phyloP scores from a whole-genome alignment of 2,113 vertebrate species.

The Poeciliopsis occidentalis region DNA sequence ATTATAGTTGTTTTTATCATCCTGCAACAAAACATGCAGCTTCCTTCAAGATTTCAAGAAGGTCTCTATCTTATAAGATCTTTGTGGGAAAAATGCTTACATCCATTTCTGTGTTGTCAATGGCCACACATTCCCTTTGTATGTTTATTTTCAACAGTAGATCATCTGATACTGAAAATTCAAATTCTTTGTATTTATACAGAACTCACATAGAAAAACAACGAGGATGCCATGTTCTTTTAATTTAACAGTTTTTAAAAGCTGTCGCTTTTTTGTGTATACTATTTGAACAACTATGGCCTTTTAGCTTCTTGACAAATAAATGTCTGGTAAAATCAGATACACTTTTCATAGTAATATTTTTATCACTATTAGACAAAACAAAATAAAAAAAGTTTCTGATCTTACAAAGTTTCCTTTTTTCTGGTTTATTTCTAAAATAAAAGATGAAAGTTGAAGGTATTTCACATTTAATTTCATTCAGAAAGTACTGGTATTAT shows the following conservation, averaged over 20 bases:
- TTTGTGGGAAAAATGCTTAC: background rate
- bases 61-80: background rate
- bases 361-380: too few relatives aligned
- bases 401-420: background rate
- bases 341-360: background rate
- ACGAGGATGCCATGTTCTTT: background rate
- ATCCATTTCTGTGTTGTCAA: background rate
- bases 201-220: too few relatives aligned
- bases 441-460: slow-evolving; percentile 34
- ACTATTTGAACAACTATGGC: background rate
- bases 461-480: slow-evolving; percentile 46
- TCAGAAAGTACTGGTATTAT: slow-evolving; percentile 29
- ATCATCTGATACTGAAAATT: background rate
- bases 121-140: background rate
- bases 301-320: background rate
- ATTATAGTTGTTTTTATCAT: too few relatives aligned
- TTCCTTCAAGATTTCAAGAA: background rate
- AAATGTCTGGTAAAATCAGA: background rate
- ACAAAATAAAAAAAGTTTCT: background rate
- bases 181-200: too few relatives aligned
- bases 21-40: too few relatives aligned
- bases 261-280: background rate
- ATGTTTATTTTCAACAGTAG: background rate
- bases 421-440: slow-evolving; percentile 4
- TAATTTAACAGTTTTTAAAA: background rate